Conservation (phyloP, 2,797 vertebrate species). For the Mormyrops attenuatus region DNA sequence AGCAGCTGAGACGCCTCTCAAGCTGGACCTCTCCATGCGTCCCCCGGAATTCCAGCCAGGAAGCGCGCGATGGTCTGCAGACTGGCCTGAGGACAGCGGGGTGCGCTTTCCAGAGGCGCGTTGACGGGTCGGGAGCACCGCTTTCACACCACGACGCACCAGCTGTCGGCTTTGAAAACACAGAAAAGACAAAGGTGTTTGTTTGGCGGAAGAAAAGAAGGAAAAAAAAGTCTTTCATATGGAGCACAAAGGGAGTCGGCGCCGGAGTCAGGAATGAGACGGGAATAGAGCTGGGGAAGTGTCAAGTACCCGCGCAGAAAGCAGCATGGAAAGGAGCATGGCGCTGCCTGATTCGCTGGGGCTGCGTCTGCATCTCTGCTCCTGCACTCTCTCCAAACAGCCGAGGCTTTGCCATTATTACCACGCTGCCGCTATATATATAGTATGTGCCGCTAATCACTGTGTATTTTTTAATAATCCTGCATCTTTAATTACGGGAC, state of each 20-base stretch:
- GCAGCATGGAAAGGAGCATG: background rate
- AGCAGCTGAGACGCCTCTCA: background rate
- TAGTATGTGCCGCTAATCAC: background rate
- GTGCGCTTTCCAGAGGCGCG: background rate
- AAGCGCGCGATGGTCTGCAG: background rate
- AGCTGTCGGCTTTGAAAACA: background rate
- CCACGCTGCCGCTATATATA: background rate
- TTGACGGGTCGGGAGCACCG: background rate
- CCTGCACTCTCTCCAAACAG: background rate
- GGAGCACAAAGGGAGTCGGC: background rate
- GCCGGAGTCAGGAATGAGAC: background rate
- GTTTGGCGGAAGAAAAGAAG: background rate
- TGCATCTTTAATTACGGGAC: background rate
- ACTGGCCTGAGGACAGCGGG: no score
- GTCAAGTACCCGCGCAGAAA: background rate
- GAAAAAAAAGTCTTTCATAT: background rate
- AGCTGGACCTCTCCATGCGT: background rate
- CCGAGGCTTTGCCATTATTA: background rate
- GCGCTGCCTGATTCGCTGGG: background rate
- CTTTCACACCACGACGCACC: no score
- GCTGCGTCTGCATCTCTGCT: background rate
- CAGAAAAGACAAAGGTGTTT: constrained; percentile 1
- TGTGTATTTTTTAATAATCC: background rate
- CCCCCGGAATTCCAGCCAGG: background rate
- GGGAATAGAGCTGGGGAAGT: background rate